Conservation (phyloP, 2,113 vertebrate genomes). For the Bubo scandiacus region DNA sequence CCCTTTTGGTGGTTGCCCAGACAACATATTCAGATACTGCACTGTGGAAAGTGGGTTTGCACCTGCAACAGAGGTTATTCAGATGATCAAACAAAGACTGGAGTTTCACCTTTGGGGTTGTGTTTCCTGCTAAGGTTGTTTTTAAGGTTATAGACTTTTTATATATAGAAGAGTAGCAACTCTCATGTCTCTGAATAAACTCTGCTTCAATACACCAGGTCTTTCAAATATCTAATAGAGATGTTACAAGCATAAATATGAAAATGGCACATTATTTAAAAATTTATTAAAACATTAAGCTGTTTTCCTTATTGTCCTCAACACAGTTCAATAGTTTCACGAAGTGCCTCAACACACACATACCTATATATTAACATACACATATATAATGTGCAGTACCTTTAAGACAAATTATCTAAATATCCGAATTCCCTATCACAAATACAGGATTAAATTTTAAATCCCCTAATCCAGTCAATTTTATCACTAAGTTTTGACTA, state of each 20-base stretch:
- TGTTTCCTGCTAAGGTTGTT: rapidly evolving
- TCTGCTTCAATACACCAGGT: background rate
- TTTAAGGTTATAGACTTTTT: background rate
- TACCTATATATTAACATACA: background rate
- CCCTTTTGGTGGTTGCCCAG: rapidly evolving
- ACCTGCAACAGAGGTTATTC: background rate
- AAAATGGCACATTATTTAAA: background rate
- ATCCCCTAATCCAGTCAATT: background rate
- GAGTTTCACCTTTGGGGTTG: no score
- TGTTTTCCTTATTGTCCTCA: background rate
- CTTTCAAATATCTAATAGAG: no score
- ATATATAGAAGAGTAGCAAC: background rate
- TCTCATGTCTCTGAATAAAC: background rate
- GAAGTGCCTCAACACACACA: background rate
- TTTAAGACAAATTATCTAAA: background rate
- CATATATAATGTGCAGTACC: rapidly evolving
- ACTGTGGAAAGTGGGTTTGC: rapidly evolving
- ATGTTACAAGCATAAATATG: background rate
- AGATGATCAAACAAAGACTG: background rate
- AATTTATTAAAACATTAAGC: no score
- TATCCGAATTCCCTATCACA: background rate
- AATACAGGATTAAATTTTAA: background rate
- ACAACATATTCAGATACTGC: rapidly evolving
- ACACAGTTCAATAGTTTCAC: background rate
- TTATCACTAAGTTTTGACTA: background rate